These are phyloP conservation scores for Scylla paramamosain DNA, from an alignment of 1,140 invertebrate species.

Conservation along the genomic window DNA sequence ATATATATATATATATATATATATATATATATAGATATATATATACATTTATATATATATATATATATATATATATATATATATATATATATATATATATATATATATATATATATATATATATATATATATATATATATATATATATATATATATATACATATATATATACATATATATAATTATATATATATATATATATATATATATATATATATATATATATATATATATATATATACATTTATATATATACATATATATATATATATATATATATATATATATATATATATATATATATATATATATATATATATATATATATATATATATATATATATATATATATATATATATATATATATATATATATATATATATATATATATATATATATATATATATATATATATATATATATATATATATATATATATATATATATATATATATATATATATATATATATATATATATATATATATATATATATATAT, in stretches of 20 bases:
- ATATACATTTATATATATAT: too few species aligned
- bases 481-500: too few species aligned
- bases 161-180: neutral
- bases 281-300: conserved; percentile 43
- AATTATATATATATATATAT: neutral
- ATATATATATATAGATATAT: too few species aligned
- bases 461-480: too few species aligned
- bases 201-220: conserved; percentile 26
- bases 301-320: conserved; percentile 5
- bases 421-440: too few species aligned
- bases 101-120: too few species aligned
- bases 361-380: conserved; percentile 43
- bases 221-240: conserved; percentile 43
- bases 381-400: conserved; percentile 43
- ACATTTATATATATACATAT: too few species aligned
- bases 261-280: conserved; percentile 43
- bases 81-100: too few species aligned
- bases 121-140: conserved; percentile 1
- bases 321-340: conserved; percentile 30
- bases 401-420: conserved; percentile 13
- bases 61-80: neutral
- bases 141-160: neutral
- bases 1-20: neutral
- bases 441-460: too few species aligned
- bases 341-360: conserved; percentile 43